A percentile compares a stretch with the other conserved stretches of the same genome.
phyloP scores from a whole-genome alignment of 1,140 invertebrate genomes.

The Papilio polytes region DNA sequence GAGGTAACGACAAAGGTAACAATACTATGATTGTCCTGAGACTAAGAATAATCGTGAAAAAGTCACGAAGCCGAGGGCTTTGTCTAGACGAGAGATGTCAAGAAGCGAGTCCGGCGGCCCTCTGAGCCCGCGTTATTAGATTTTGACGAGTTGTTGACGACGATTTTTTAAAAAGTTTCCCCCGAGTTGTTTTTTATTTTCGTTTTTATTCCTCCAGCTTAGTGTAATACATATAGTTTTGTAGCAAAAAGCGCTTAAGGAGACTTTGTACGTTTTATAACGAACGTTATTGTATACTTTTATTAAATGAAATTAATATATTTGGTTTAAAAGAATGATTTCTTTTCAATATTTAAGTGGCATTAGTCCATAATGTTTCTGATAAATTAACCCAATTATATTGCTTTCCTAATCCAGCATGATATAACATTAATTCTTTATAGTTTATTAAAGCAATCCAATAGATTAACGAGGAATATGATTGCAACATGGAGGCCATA shows the following conservation, averaged over 20 bases:
- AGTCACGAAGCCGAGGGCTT: constrained; percentile 70
- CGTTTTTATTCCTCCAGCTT: constrained; percentile 23
- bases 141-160: constrained; percentile 76
- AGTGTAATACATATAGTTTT: constrained; percentile 4
- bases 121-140: constrained; percentile 73
- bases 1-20: constrained; percentile 63
- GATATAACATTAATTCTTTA: constrained; percentile 53
- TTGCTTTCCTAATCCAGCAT: constrained; percentile 42
- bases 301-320: background rate
- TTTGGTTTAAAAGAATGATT: background rate
- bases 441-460: constrained; percentile 42
- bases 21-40: constrained; percentile 69
- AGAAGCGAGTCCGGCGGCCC: constrained; percentile 54
- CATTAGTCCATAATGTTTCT: background rate
- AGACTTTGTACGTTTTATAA: background rate
- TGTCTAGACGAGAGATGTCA: constrained; percentile 76
- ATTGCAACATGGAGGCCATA: constrained; percentile 61
- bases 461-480: constrained; percentile 61
- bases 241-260: background rate
- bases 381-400: background rate
- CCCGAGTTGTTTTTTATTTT: constrained; percentile 13
- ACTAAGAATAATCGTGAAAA: constrained; percentile 71
- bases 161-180: constrained; percentile 51
- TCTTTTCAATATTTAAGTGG: background rate
- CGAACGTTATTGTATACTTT: background rate